Base-by-base conservation (phyloP, 2,797 vertebrate genomes). In the Nyctibius grandis region DNA sequence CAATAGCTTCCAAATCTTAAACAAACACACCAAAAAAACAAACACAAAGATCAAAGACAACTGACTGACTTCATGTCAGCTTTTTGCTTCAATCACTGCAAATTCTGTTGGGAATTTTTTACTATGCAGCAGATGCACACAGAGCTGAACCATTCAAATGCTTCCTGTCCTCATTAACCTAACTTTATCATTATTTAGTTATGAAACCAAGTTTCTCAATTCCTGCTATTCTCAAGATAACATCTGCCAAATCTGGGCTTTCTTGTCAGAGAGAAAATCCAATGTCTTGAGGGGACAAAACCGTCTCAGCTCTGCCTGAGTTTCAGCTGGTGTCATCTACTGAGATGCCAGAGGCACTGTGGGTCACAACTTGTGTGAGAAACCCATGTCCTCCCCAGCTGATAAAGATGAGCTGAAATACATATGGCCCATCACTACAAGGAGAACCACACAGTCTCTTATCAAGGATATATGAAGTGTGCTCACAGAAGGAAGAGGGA, bases 1-100 rank as follows among this genome's bases (percentile, higher is more conserved):
- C 88, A 93, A 15, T 14, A 93, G 53, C 48, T 91, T 85, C 79
- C 44, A 51, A 60, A 19, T 74, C 76, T 91, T 85, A 69, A 90
- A 79, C 60, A 91, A 72, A 78, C 56, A 88, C 28, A 59, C 21
- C 8, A 74, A 60, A 88, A 89, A 89, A 18, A 2, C 53, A 85
- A 73, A 67, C 31, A 69, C 77, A 60, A 70, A 95, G 84, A 92
- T 93, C 86, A 95, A 83, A 96, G 86, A 65, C 40, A 92, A 83
- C 45, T 47, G 51, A 83, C 25, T 89, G 7, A 33, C 15, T 82
- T 82, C 54, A 48, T 79, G 22, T 33, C 81, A 93, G 75, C 34
- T 61, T 88, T 95, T 77, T 88, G 57, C 60, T 44, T 63, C 94
- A 76, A 63, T 38, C 57, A 48, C 60, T 91, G 64, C 60, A 87